Conservation (phyloP, 2,888 invertebrate genomes). For the Cosmorhoe ocellata region DNA sequence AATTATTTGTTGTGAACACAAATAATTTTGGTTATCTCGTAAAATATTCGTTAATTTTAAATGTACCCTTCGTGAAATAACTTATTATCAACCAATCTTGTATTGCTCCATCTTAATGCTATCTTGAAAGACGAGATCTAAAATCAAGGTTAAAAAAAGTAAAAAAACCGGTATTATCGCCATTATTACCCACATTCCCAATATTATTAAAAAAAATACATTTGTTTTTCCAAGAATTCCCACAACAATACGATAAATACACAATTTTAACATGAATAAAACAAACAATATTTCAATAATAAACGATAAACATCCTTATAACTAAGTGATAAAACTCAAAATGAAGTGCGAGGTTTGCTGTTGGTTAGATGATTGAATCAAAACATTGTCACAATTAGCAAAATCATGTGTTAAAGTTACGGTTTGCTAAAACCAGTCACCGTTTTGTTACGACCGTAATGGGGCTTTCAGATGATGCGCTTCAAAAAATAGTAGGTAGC, state of each 20-base stretch:
- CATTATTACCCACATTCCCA: background rate
- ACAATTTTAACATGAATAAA: slow-evolving; percentile 30
- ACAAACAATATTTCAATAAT: slow-evolving; percentile 17
- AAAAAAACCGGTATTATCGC: too few species aligned
- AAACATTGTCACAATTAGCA: slow-evolving; percentile 18
- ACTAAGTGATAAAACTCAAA: background rate
- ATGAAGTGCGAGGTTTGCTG: background rate
- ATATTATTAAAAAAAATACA: too few species aligned
- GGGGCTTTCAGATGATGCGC: background rate
- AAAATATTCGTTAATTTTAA: too few species aligned
- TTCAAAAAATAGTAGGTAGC: too few species aligned
- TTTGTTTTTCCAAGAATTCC: slow-evolving; percentile 28
- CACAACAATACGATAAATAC: slow-evolving; percentile 26
- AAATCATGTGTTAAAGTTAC: slow-evolving; percentile 4
- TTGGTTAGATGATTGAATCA: slow-evolving; percentile 20
- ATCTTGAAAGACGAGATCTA: too few species aligned
- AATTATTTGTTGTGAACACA: too few species aligned
- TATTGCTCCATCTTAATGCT: too few species aligned
- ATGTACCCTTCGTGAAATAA: too few species aligned
- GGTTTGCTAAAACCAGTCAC: background rate
- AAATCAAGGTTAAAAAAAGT: too few species aligned
- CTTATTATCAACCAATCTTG: too few species aligned
- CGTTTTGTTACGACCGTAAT: background rate
- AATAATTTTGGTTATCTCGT: too few species aligned
- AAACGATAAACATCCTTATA: slow-evolving; percentile 2